Evolutionary conservation across 2,113 vertebrate species (phyloP), one percentile per base, ranked within the genome.

Genomic region (Porphyrio hochstetteri): DNA sequence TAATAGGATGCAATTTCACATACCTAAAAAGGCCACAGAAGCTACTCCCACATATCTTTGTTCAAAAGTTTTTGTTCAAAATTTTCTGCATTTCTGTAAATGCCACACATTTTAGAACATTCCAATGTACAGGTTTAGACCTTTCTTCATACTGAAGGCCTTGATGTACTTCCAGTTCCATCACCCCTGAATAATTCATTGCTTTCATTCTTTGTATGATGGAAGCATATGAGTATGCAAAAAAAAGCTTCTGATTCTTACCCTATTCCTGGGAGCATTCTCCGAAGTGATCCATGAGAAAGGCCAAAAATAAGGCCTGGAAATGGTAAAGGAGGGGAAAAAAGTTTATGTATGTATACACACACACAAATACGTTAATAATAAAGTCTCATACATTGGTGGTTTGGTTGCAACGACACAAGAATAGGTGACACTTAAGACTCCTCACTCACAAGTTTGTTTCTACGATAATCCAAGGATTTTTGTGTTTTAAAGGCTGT

Each of bases 291-390:
- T 53, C 24, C 40, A 50, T 1, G 4, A 3, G 35, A 52, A 63
- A 64, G 33, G 57, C 31, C 42, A 42, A 44, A 61, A 40, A 67
- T 16, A 92, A 53, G 53, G 44, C 82, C 12, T 90, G 67, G 24
- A 93, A 95, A 88, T 12, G 90, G 85, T 0, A 88, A 4, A 68
- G 29, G 20, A 27, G 20, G 55, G n/a, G 35, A 29, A 9, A 7
- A 16, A 11, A 28, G 4, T 11, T 2, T 36, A 3, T 6, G 13
- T 3, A 20, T 33, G 53, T 2, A 57, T 0, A 35, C 0, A 55
- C 10, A 50, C 5, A 55, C 1, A 38, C 0, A 29, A 24, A 5
- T 20, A 4, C 31, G 56, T 40, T 42, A 52, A 24, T 0, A 72
- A 33, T 29, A 38, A 86, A 64, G 42, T 24, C 27, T 42, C 10